Evolutionary conservation across 2,888 invertebrate species (phyloP), one percentile per base, ranked within the genome.

Genomic region (Callosobruchus maculatus): DNA sequence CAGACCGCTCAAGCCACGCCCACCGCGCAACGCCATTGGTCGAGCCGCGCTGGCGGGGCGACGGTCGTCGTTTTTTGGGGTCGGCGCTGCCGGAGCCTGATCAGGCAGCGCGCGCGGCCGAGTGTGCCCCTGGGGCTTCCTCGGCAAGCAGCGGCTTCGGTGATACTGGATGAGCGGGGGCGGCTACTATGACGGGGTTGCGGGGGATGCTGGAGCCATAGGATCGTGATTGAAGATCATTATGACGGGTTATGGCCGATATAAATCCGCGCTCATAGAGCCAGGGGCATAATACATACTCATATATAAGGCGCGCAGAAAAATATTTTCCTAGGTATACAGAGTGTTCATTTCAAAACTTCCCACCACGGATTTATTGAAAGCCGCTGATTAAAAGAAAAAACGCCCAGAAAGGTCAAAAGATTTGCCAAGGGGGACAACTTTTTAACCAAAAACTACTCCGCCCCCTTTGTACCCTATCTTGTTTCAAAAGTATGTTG

Each of bases 1-100:
- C 69, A 26, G 26, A 21, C 66, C 20, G 20, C 21, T 13, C 22
- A 22, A 20, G n/a, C 72, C 72, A 67, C 22, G 49, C 22, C 72
- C 20, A 0, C 20, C n/a, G 66, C 66, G 73, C 70, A 20, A n/a
- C 22, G 22, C 70, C 18, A 72, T 72, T 72, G 72, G 72, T 18
- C 26, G 68, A 0, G 22, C 68, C 20, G 20, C 4, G 21, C 22
- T 68, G 68, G 21, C 21, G 72, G 21, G 20, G 72, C 5, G 67
- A 7, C 13, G 20, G 22, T 70, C 70, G 70, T 70, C 26, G 26
- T 26, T 70, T 70, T 70, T 26, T 26, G 18, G 22, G 70, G 70
- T 70, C 22, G 70, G 70, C 20, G 21, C 21, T 20, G 22, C 68
- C 13, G 22, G 66, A 21, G 13, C 31, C 71, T 21, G 71, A 49